Percentiles rank a stretch among this genome's conserved stretches.
Evolutionary conservation across 2,888 invertebrate genomes (phyloP).

Genomic region (Seira sanloemensis): DNA sequence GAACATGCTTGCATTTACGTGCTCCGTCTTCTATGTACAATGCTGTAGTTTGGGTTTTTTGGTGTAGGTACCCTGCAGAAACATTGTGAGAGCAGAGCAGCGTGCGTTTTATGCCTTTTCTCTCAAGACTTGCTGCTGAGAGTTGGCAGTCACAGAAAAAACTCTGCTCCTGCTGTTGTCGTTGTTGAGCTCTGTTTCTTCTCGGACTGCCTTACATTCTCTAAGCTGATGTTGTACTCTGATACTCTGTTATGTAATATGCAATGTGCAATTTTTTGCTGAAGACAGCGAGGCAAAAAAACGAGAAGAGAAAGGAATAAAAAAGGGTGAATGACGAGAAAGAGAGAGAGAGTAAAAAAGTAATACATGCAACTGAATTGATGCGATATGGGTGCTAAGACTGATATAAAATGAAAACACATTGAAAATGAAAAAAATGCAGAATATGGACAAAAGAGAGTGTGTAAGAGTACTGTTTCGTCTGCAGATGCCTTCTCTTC

Average conservation of each 20-base stretch:
- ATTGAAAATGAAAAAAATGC: background rate
- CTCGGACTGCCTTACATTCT: background rate
- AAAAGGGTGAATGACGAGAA: background rate
- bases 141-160: conserved; percentile 45
- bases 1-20: conserved; percentile 18
- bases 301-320: too few relatives aligned
- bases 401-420: background rate
- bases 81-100: background rate
- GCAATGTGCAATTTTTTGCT: conserved; percentile 1
- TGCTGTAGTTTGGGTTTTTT: background rate
- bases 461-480: background rate
- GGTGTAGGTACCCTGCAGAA: background rate
- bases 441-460: background rate
- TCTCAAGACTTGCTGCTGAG: conserved; percentile 46
- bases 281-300: too few relatives aligned
- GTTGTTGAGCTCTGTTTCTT: conserved; percentile 1
- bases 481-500: background rate
- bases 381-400: conserved; percentile 4
- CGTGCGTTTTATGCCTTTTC: conserved; percentile 24
- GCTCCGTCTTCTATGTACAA: background rate
- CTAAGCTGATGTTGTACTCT: background rate
- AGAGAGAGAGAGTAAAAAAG: background rate
- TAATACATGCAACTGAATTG: background rate
- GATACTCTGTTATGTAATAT: conserved; percentile 3
- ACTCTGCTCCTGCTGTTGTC: conserved; percentile 26